Evolutionary conservation across 2,888 invertebrate genomes (phyloP), one percentile per base, ranked within the genome.

Genomic region (Fragum sueziense): DNA sequence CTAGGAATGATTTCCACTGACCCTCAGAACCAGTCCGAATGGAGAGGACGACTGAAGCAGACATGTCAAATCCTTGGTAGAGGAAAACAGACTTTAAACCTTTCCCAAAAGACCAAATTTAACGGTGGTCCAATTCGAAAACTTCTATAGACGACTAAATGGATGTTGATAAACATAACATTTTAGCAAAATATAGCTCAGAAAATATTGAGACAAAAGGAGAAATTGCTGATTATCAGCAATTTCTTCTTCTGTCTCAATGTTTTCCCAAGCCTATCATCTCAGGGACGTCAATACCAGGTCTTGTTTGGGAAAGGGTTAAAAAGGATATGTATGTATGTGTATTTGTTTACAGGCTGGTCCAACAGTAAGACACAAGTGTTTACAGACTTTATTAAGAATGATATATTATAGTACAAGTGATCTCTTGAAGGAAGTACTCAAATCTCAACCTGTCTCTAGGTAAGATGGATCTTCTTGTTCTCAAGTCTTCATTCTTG

Each of bases 331-430:
- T 9, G 14, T 9, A 37, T 37, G n/a, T 20, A n/a, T 47, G 4
- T 47, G n/a, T 47, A 2, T 9, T 71, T 71, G 69, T 17, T 80
- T 84, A 20, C 83, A 94, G 94, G 99, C 99, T 73, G 99, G 99
- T 11, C 98, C 99, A 34, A 97, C 98, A 80, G 98, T 99, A 34
- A 96, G 99, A 88, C 98, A 98, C 94, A 98, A 98, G 94, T 99
- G 99, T 92, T 95, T 99, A 80, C 96, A 98, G 91, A 99, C 99
- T 6, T 95, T 99, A 80, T 95, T 99, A 74, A 95, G 99, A 81
- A 99, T 99, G 96, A 97, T 99, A 3, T 98, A 97, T 94, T 99
- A 98, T 93, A 97, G 98, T 14, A 96, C 96, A 85, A 96, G 97
- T 0, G 96, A 97, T 88, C 95, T 99, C 85, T 95, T 99, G 69